These are phyloP conservation scores for Erpornis zantholeuca DNA, from an alignment of 2,113 vertebrate genomes.

Conservation along the genomic window DNA sequence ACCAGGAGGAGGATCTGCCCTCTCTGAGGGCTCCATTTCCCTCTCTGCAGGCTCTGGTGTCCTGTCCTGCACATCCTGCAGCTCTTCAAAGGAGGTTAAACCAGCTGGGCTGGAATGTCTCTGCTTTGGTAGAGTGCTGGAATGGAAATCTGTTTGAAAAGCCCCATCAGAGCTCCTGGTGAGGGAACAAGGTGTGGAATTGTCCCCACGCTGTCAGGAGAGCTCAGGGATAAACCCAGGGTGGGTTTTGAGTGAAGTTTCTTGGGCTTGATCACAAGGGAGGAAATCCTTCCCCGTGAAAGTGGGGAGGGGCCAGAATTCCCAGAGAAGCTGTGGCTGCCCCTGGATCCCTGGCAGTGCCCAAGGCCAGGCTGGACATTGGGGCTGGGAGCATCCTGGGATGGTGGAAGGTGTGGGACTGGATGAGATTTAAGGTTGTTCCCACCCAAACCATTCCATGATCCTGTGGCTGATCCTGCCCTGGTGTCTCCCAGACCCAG, in stretches of 20 bases:
- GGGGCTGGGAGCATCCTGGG: background rate
- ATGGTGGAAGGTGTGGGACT: accelerated
- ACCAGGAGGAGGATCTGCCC: background rate
- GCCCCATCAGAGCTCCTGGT: background rate
- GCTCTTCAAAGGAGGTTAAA: background rate
- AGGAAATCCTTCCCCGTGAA: background rate
- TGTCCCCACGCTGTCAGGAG: accelerated
- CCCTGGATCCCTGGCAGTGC: background rate
- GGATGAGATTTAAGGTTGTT: background rate
- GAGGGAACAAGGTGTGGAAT: background rate
- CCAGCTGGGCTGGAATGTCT: background rate
- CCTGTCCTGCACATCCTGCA: no score
- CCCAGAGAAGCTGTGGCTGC: background rate
- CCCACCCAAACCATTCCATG: background rate
- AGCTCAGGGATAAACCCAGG: background rate
- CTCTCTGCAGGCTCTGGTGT: background rate
- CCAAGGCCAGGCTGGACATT: background rate
- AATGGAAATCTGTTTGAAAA: background rate
- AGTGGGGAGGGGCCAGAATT: background rate
- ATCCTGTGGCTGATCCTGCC: no score
- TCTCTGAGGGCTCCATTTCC: background rate
- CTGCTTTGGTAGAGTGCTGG: background rate
- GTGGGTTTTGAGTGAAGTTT: background rate
- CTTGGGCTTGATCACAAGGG: accelerated
- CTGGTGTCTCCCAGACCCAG: background rate